phyloP scores from a whole-genome alignment of 2,113 vertebrate species.

The Thamnophis sirtalis region DNA sequence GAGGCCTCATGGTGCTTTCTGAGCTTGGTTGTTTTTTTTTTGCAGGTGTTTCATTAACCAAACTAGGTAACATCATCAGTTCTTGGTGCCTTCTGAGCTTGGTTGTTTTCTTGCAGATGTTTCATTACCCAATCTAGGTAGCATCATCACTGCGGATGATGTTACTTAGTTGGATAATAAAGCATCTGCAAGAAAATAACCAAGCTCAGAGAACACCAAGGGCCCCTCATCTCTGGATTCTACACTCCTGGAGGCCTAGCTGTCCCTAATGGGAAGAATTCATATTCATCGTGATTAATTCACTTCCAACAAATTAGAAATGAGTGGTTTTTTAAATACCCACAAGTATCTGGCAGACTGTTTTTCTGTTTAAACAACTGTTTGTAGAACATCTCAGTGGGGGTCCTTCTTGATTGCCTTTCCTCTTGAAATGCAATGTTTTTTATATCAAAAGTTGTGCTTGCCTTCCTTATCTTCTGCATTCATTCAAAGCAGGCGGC shows the following conservation, averaged over 20 bases:
- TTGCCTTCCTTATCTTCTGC: background rate
- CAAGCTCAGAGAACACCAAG: background rate
- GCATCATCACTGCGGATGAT: background rate
- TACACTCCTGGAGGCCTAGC: fast-evolving
- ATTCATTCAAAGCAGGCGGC: background rate
- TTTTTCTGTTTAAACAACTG: background rate
- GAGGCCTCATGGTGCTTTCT: too few relatives aligned
- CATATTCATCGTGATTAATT: background rate
- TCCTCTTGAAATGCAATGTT: background rate
- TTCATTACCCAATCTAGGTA: too few relatives aligned
- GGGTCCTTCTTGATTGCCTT: background rate
- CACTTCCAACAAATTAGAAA: background rate
- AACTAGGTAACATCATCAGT: too few relatives aligned
- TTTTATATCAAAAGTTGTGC: background rate
- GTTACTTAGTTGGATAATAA: background rate
- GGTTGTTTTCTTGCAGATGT: background rate
- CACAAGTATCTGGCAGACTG: background rate
- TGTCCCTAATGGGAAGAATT: background rate
- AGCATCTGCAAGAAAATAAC: background rate
- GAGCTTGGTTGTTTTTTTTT: too few relatives aligned
- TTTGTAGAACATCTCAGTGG: background rate
- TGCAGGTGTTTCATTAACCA: too few relatives aligned
- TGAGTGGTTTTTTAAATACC: background rate
- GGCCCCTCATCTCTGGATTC: background rate
- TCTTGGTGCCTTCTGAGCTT: background rate